These are phyloP conservation scores for Xestoiulus laeticollis DNA, from an alignment of 2,888 invertebrate species.

Conservation along the genomic window DNA sequence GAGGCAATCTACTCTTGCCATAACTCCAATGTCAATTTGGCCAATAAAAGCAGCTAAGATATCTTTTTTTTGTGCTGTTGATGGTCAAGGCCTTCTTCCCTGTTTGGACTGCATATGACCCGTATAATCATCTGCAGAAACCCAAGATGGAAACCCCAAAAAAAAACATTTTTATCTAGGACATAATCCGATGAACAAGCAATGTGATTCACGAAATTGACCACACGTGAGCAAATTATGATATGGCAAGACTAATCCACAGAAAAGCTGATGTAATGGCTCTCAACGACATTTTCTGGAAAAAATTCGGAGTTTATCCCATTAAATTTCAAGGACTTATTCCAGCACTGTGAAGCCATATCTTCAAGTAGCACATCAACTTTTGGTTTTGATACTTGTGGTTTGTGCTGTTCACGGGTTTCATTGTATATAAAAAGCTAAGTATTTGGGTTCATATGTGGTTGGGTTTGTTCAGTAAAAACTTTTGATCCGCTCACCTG, in stretches of 20 bases:
- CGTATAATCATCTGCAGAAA: not conserved
- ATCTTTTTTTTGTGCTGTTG: not conserved
- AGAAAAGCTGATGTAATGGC: too few relatives aligned
- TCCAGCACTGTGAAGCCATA: too few relatives aligned
- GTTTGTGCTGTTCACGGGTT: too few relatives aligned
- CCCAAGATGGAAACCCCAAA: not conserved
- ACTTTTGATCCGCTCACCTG: too few relatives aligned
- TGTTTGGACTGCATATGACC: not conserved
- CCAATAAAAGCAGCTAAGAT: not conserved
- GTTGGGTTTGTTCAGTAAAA: too few relatives aligned
- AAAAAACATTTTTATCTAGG: not conserved
- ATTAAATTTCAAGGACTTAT: too few relatives aligned
- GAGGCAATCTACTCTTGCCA: slow-evolving; percentile 9
- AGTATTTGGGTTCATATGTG: too few relatives aligned
- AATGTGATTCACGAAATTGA: not conserved
- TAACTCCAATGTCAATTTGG: not conserved
- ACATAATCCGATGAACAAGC: not conserved
- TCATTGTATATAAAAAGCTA: too few relatives aligned
- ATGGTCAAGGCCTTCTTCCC: not conserved
- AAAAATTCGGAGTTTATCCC: too few relatives aligned
- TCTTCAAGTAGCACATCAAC: too few relatives aligned
- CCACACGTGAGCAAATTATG: not conserved
- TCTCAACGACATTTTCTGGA: too few relatives aligned
- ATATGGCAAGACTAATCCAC: not conserved
- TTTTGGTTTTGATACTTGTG: too few relatives aligned